phyloP scores from a whole-genome alignment of 2,888 invertebrate genomes.

The Lasioglossum oenotherae region DNA sequence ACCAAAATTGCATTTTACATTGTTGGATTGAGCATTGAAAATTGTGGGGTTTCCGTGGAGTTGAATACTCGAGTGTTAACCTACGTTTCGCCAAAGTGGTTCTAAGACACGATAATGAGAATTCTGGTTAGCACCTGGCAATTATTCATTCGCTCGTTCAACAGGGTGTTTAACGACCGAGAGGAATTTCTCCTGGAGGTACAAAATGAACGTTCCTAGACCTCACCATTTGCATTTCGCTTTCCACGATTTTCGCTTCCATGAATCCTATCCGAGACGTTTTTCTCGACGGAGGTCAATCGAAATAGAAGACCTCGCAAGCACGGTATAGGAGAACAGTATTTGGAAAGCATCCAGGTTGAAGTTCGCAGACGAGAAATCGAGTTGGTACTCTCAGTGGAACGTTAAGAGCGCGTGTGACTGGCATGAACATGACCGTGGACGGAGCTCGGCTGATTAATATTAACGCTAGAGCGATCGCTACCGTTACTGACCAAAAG shows the following conservation, averaged over 20 bases:
- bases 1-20: no score
- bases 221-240: background rate
- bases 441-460: constrained; percentile 57
- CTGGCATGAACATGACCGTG: constrained; percentile 49
- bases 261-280: background rate
- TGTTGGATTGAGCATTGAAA: no score
- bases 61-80: background rate
- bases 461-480: constrained; percentile 60
- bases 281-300: background rate
- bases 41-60: background rate
- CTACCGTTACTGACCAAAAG: constrained; percentile 58
- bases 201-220: background rate
- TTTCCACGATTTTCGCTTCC: background rate
- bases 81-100: background rate
- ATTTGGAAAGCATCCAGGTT: constrained; percentile 43
- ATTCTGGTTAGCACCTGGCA: background rate
- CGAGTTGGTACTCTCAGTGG: background rate
- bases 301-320: background rate
- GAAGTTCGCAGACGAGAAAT: constrained; percentile 20
- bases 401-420: constrained; percentile 59
- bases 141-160: background rate
- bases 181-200: background rate
- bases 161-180: background rate
- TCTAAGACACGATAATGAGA: background rate
- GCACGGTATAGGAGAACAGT: background rate